Percentiles rank a stretch among this genome's conserved stretches.
These are phyloP conservation scores for Pterocles gutturalis DNA, from an alignment of 2,113 vertebrate species.

Conservation along the genomic window DNA sequence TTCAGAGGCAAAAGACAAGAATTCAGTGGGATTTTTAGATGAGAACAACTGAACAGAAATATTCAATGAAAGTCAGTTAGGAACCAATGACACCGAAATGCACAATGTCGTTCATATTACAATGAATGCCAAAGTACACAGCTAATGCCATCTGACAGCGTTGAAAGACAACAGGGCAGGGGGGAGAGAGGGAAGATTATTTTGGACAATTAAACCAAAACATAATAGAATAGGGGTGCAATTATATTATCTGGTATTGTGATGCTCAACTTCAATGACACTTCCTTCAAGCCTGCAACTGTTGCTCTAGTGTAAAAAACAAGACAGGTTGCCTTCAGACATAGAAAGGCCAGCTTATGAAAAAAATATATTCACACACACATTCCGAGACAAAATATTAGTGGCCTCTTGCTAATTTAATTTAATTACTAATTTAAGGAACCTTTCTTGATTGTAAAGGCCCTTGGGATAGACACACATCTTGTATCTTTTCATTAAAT, in stretches of 20 bases:
- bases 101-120: neutral
- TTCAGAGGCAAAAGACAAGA: neutral
- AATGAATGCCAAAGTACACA: neutral
- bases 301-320: neutral
- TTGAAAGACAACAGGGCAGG: neutral
- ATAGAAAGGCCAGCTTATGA: neutral
- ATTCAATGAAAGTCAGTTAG: neutral
- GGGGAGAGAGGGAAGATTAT: accelerated
- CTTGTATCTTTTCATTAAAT: neutral
- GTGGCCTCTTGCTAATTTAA: neutral
- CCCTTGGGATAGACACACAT: neutral
- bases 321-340: neutral
- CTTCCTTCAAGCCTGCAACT: neutral
- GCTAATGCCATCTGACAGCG: neutral
- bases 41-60: neutral
- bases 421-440: neutral
- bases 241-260: neutral
- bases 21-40: neutral
- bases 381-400: neutral
- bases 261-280: neutral
- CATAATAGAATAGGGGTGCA: neutral
- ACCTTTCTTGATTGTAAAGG: neutral
- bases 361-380: neutral
- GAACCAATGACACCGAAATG: neutral
- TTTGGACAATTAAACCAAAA: neutral